Evolutionary conservation across 2,797 vertebrate species (phyloP), one percentile per base, ranked within the genome.

Genomic region (Amazona finschi): DNA sequence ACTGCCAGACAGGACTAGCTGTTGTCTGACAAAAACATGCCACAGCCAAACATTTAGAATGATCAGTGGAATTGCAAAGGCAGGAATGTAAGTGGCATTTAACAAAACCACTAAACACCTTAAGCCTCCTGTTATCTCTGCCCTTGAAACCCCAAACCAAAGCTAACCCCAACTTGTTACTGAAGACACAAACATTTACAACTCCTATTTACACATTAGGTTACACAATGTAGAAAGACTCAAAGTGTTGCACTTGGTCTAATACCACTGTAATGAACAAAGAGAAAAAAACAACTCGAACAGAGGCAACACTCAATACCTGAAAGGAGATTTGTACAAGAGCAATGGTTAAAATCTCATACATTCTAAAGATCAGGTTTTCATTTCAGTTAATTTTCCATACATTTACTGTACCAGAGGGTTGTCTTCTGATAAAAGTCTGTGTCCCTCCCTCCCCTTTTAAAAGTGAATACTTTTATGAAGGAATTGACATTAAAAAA

Each of bases 401-500:
- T 78, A 70, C 76, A 43, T 91, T 96, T 93, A 75, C 43, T 82
- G 24, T 50, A 95, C 81, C 64, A 94, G 39, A 91, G 47, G 30
- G 8, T 25, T 95, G 86, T 71, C 46, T 93, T 85, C 50, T 4
- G 1, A 72, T 52, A 93, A 31, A 92, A 82, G 19, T 72, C 86
- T 79, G 92, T 91, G 44, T 39, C 70, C 79, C 71, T 77, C 71
- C 65, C 30, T 71, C 77, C 81, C 76, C 41, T 20, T 44, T 64
- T 28, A 76, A 65, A 22, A 74, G 65, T 18, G 33, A 87, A 90
- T 86, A 74, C 14, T 57, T 95, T 91, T 57, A 79, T 58, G 41
- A 96, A 94, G 78, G 31, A 91, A 94, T 89, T 96, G 85, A 89
- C 69, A 90, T 87, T 94, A 94, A 89, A 95, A 95, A 41, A 90